phyloP scores from a whole-genome alignment of 2,888 invertebrate species.

The Galerucella calmariensis region DNA sequence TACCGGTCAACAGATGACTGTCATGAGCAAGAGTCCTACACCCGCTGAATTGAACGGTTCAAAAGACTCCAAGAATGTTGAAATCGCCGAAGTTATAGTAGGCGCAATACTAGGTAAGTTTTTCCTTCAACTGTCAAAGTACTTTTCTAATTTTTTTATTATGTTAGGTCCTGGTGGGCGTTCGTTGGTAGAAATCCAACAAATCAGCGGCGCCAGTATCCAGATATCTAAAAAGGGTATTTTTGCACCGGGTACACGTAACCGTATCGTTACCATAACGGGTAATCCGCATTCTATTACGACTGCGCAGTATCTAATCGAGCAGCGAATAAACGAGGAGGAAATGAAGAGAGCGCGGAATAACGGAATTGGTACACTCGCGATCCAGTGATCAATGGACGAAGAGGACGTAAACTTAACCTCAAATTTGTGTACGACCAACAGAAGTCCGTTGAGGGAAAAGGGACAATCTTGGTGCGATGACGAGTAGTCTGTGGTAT shows the following conservation, averaged over 20 bases:
- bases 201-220: conserved; percentile 96
- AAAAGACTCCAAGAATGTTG: conserved; percentile 90
- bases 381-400: conserved; percentile 71
- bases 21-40: conserved; percentile 84
- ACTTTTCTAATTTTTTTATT: too few species aligned
- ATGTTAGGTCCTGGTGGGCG: conserved; percentile 89
- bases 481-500: conserved; percentile 4
- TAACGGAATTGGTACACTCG: conserved; percentile 72
- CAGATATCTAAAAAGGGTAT: conserved; percentile 99
- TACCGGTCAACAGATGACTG: conserved; percentile 77
- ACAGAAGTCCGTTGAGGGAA: conserved; percentile 21
- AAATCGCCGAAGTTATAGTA: conserved; percentile 95
- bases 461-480: conserved; percentile 15
- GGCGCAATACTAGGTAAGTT: conserved; percentile 91
- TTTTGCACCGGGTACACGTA: conserved; percentile 96
- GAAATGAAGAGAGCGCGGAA: conserved; percentile 94
- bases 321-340: conserved; percentile 96
- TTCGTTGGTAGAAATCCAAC: conserved; percentile 96
- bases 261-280: conserved; percentile 96
- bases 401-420: conserved; percentile 12
- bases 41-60: conserved; percentile 77
- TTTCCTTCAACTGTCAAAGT: neutral
- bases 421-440: conserved; percentile 33
- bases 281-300: conserved; percentile 89
- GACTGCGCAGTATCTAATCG: conserved; percentile 94